Evolutionary conservation across 2,113 vertebrate species (phyloP).

Genomic region (Lagenorhynchus albirostris): DNA sequence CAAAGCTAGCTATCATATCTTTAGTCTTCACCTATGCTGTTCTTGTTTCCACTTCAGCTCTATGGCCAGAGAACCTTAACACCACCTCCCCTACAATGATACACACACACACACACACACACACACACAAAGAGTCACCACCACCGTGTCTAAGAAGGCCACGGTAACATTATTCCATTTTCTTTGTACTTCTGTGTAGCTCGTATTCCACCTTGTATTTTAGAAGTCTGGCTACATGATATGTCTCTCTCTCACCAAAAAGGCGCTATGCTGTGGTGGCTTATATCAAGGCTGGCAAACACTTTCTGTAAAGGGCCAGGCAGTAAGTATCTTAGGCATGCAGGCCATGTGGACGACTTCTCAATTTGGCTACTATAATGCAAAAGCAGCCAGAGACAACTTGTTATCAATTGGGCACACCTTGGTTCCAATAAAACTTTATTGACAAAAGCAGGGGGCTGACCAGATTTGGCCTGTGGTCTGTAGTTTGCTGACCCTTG

Average conservation of each 20-base stretch:
- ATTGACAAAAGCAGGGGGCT: not conserved
- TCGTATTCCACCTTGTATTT: not conserved
- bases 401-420: not conserved
- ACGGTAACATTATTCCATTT: not conserved
- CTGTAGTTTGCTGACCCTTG: not conserved
- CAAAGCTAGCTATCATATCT: not conserved
- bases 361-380: not conserved
- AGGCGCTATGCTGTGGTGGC: not conserved
- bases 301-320: not conserved
- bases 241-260: not conserved
- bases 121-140: not conserved
- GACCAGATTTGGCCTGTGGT: not conserved
- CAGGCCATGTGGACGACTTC: not conserved
- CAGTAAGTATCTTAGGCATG: not conserved
- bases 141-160: not conserved
- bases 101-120: not conserved
- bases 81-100: accelerated
- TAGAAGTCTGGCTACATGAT: not conserved
- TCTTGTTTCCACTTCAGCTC: not conserved
- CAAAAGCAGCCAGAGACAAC: not conserved
- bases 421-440: not conserved
- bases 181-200: not conserved
- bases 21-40: not conserved
- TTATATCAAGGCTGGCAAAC: not conserved
- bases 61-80: not conserved